Evolutionary conservation across 2,113 vertebrate species (phyloP).

Genomic region (Perca schrenkii): DNA sequence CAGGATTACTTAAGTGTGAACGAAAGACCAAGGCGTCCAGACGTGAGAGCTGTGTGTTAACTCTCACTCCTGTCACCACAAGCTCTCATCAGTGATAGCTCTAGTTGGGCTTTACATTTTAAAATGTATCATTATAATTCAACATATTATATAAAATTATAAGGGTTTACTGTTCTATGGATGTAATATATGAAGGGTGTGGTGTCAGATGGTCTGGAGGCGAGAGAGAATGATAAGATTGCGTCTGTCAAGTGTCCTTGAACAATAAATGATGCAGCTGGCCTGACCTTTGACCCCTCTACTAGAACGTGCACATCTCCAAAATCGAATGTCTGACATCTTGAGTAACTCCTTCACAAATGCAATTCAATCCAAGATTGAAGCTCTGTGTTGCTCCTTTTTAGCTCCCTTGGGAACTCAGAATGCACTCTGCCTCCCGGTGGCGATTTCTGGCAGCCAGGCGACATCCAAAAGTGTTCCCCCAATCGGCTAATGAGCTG

Average conservation of each 20-base stretch:
- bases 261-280: slow-evolving; percentile 9
- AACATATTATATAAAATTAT: not conserved
- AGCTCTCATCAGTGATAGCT: slow-evolving; percentile 27
- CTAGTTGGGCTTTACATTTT: slow-evolving; percentile 46
- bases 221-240: not conserved
- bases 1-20: slow-evolving; percentile 75
- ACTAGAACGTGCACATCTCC: not conserved
- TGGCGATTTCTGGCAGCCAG: slow-evolving; percentile 34
- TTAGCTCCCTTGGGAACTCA: slow-evolving; percentile 10
- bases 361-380: slow-evolving; percentile 8
- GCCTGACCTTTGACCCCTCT: slow-evolving; percentile 46
- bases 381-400: slow-evolving; percentile 24
- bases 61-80: slow-evolving; percentile 41
- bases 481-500: slow-evolving; percentile 37
- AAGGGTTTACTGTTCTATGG: not conserved
- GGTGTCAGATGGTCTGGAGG: not conserved
- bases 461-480: slow-evolving; percentile 28
- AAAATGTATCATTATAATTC: slow-evolving; percentile 2
- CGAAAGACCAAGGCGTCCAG: slow-evolving; percentile 42
- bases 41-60: slow-evolving; percentile 47
- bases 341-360: not conserved
- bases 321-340: not conserved
- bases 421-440: slow-evolving; percentile 31
- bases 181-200: not conserved
- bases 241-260: not conserved